A percentile compares a stretch with the other conserved stretches of the same genome.
Evolutionary conservation across 2,888 invertebrate species (phyloP).

Genomic region (Sycophila texana): DNA sequence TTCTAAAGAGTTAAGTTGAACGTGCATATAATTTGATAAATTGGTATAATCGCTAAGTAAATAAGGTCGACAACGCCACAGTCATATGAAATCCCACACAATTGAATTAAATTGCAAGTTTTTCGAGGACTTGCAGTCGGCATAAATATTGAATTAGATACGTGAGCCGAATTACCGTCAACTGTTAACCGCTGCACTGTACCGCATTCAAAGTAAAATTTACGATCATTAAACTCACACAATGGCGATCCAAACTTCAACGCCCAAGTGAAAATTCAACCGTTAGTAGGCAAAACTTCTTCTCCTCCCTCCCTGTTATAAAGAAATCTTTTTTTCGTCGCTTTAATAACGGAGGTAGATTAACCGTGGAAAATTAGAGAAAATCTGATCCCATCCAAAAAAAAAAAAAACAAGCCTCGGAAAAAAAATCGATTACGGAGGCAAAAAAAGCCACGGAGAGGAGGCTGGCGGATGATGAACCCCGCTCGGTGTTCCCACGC

Average conservation of each 20-base stretch:
- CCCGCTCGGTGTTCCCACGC: slow-evolving; percentile 40
- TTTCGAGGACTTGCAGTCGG: slow-evolving; percentile 1
- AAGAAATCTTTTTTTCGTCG: not conserved
- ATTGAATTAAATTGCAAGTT: slow-evolving; percentile 5
- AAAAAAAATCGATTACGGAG: not conserved
- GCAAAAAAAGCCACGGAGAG: slow-evolving; percentile 7
- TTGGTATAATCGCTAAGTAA: not conserved
- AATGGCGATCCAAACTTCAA: not conserved
- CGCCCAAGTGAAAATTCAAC: slow-evolving; percentile 10
- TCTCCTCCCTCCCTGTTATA: not conserved
- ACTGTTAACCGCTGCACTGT: not conserved
- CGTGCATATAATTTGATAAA: not conserved
- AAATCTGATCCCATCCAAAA: not conserved
- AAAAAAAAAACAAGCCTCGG: not conserved
- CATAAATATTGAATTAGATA: not conserved
- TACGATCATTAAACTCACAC: not conserved
- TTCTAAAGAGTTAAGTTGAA: too few relatives aligned
- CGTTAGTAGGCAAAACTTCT: not conserved
- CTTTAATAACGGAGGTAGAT: not conserved
- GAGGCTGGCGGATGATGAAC: slow-evolving; percentile 18
- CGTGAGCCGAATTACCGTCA: not conserved
- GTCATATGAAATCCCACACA: slow-evolving; percentile 8
- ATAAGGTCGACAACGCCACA: not conserved
- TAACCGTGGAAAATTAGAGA: slow-evolving; percentile 16
- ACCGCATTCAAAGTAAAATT: slow-evolving; percentile 1